phyloP scores from a whole-genome alignment of 2,888 invertebrate genomes.

The Acrocyrtus sp. region DNA sequence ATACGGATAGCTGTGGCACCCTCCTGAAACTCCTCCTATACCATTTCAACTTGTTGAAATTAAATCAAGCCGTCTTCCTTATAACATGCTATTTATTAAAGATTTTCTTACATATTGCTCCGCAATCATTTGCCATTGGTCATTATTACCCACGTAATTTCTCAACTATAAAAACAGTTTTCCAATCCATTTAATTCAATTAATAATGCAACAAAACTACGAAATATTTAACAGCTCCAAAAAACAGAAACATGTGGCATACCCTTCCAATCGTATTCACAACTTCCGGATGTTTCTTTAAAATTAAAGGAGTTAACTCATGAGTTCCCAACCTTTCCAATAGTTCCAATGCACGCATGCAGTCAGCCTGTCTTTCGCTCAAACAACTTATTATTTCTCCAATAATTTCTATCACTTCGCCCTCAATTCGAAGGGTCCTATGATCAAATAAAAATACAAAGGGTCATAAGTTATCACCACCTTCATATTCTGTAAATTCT shows the following conservation, averaged over 20 bases:
- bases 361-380: constrained; percentile 76
- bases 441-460: neutral
- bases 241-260: no score
- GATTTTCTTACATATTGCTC: constrained; percentile 70
- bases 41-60: no score
- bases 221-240: neutral
- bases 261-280: constrained; percentile 80
- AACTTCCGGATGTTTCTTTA: constrained; percentile 80
- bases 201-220: no score
- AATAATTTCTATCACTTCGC: constrained; percentile 63
- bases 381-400: constrained; percentile 66
- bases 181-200: no score
- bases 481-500: no score
- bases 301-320: constrained; percentile 77
- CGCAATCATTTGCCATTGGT: constrained; percentile 76
- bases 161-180: constrained; percentile 70
- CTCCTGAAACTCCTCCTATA: constrained; percentile 71
- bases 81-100: no score
- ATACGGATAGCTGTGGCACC: constrained; percentile 78
- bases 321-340: constrained; percentile 72
- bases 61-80: constrained; percentile 19
- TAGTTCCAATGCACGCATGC: constrained; percentile 76
- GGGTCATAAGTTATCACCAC: no score
- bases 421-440: constrained; percentile 58
- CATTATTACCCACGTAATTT: constrained; percentile 82